phyloP scores from a whole-genome alignment of 2,113 vertebrate species.

The Barbus barbus region DNA sequence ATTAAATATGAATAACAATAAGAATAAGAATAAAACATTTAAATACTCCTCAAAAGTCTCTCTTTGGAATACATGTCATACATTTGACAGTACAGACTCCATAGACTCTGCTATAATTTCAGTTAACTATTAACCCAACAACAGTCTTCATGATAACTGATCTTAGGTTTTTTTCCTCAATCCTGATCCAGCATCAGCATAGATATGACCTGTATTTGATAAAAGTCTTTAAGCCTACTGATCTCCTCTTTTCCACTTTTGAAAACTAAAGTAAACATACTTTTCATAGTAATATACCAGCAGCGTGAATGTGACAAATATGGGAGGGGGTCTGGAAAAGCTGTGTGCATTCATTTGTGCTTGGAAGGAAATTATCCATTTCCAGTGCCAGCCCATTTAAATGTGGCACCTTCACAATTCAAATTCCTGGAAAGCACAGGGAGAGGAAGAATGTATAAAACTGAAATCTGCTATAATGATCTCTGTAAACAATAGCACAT shows the following conservation, averaged over 20 bases:
- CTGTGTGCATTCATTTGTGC: neutral
- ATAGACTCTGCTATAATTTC: neutral
- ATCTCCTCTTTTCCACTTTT: neutral
- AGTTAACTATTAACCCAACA: neutral
- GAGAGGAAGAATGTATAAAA: neutral
- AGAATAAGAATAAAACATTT: neutral
- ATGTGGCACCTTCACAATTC: slow-evolving; percentile 7
- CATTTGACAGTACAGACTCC: neutral
- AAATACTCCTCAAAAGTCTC: neutral
- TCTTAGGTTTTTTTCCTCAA: neutral
- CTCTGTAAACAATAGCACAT: neutral
- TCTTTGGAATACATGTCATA: neutral
- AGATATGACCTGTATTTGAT: neutral
- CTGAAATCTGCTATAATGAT: neutral
- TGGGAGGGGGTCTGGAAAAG: slow-evolving; percentile 4
- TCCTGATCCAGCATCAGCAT: neutral
- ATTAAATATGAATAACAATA: neutral
- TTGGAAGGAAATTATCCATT: slow-evolving; percentile 15
- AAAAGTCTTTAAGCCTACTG: neutral
- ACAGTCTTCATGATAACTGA: neutral
- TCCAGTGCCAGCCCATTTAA: slow-evolving; percentile 5
- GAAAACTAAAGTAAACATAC: neutral
- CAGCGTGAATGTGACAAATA: neutral
- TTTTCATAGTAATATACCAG: neutral
- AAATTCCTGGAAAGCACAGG: slow-evolving; percentile 22